phyloP scores from a whole-genome alignment of 2,888 invertebrate species.

The Laothoe populi region DNA sequence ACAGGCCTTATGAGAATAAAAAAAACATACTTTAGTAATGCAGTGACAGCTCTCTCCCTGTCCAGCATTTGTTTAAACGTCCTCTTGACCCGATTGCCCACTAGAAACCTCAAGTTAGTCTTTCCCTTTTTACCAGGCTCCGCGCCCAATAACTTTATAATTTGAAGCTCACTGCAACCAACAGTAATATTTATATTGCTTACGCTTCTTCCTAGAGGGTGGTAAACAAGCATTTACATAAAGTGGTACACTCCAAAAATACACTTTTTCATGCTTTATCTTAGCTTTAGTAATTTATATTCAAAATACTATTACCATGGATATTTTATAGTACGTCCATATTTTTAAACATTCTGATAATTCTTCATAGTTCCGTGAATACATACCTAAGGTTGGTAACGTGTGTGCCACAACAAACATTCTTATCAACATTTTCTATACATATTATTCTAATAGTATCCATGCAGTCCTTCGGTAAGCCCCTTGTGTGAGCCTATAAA shows the following conservation, averaged over 20 bases:
- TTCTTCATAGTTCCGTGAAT: slow-evolving; percentile 47
- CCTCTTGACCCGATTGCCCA: slow-evolving; percentile 88
- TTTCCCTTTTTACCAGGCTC: slow-evolving; percentile 91
- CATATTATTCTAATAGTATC: slow-evolving; percentile 91
- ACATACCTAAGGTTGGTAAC: slow-evolving; percentile 88
- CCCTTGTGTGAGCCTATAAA: slow-evolving; percentile 87
- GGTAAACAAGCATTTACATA: too few relatives aligned
- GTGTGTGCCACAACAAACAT: slow-evolving; percentile 96
- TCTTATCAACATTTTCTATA: slow-evolving; percentile 90
- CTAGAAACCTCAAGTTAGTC: slow-evolving; percentile 88
- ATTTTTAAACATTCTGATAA: too few relatives aligned
- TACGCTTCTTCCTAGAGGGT: too few relatives aligned
- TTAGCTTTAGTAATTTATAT: too few relatives aligned
- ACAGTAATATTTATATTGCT: slow-evolving; percentile 32
- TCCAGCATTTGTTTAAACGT: slow-evolving; percentile 86
- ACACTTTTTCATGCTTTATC: too few relatives aligned
- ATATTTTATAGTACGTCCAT: too few relatives aligned
- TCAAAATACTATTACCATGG: too few relatives aligned
- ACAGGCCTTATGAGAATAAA: too few relatives aligned
- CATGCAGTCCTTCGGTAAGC: slow-evolving; percentile 91
- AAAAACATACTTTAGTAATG: slow-evolving; percentile 88
- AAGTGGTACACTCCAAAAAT: too few relatives aligned
- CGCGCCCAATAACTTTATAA: slow-evolving; percentile 86
- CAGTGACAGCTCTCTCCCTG: slow-evolving; percentile 88
- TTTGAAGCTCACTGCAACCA: slow-evolving; percentile 84